Percentiles rank a stretch among this genome's conserved stretches.
Conservation (phyloP, 2,797 vertebrate species). For the Ptychobarbus kaznakovi region DNA sequence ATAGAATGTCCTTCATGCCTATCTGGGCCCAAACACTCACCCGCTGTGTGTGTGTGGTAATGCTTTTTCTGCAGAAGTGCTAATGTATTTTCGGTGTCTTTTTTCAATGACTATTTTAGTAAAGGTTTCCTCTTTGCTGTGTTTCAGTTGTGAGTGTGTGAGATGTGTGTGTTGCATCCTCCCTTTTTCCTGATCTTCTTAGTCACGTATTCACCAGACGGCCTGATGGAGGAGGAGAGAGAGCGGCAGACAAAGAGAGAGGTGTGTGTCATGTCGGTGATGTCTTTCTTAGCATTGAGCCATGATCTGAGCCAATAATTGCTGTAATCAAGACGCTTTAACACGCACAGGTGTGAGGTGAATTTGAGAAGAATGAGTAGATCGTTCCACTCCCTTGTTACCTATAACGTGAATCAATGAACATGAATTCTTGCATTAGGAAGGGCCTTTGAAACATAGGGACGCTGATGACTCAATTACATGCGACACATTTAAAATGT, state of each 20-base stretch:
- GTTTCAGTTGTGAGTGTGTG: constrained; percentile 14
- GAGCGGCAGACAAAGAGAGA: neutral
- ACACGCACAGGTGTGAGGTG: constrained; percentile 8
- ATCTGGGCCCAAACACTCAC: constrained; percentile 36
- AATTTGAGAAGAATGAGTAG: neutral
- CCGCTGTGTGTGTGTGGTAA: constrained; percentile 20
- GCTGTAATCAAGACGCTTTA: constrained; percentile 6
- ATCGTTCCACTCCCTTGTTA: neutral
- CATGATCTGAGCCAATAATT: constrained; percentile 22
- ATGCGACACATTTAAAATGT: neutral
- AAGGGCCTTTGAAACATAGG: neutral
- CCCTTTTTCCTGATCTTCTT: constrained; percentile 9
- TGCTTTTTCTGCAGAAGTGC: constrained; percentile 38
- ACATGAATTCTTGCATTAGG: neutral
- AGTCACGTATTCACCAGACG: constrained; percentile 7
- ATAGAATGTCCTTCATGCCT: constrained; percentile 51
- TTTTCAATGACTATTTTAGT: constrained; percentile 47
- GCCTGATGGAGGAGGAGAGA: constrained; percentile 4
- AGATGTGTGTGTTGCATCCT: constrained; percentile 9
- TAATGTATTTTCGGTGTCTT: constrained; percentile 49
- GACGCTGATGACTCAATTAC: neutral
- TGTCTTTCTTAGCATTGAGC: constrained; percentile 11
- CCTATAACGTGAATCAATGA: neutral
- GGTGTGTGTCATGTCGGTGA: constrained; percentile 14
- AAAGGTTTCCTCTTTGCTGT: constrained; percentile 21